These are phyloP conservation scores for Psilopogon haemacephalus DNA, from an alignment of 2,113 vertebrate genomes.

Conservation along the genomic window DNA sequence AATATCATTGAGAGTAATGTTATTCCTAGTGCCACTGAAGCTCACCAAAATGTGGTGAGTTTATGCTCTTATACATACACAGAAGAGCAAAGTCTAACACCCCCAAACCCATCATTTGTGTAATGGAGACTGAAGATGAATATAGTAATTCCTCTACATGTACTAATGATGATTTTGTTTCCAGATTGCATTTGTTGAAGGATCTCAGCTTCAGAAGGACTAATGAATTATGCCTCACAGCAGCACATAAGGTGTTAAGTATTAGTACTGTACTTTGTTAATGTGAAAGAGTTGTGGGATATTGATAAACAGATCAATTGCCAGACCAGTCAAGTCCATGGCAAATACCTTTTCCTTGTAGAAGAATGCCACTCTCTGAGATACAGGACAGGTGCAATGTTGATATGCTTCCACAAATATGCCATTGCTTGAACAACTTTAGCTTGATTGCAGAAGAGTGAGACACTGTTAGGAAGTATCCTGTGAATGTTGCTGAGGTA, in stretches of 20 bases:
- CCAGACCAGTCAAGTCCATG: not conserved
- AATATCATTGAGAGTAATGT: not conserved
- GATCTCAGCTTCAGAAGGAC: not conserved
- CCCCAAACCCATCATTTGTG: not conserved
- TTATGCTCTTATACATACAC: not conserved
- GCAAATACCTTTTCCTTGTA: not conserved
- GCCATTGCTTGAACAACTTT: not conserved
- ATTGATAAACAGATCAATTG: not conserved
- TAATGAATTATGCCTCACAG: not conserved
- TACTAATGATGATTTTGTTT: constrained; percentile 10
- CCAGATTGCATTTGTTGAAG: not conserved
- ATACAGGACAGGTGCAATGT: not conserved
- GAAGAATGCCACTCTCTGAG: not conserved
- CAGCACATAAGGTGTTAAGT: not conserved
- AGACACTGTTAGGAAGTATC: not conserved
- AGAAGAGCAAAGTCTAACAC: not conserved
- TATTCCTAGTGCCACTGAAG: not conserved
- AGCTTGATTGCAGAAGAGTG: not conserved
- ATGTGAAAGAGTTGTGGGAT: not conserved
- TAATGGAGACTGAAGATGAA: not conserved
- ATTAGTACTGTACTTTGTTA: not conserved
- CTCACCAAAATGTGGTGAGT: not conserved
- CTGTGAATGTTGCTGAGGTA: not conserved
- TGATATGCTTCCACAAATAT: not conserved
- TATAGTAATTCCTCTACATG: not conserved